phyloP scores from a whole-genome alignment of 2,888 invertebrate genomes.

The Ptilodon capucinus region DNA sequence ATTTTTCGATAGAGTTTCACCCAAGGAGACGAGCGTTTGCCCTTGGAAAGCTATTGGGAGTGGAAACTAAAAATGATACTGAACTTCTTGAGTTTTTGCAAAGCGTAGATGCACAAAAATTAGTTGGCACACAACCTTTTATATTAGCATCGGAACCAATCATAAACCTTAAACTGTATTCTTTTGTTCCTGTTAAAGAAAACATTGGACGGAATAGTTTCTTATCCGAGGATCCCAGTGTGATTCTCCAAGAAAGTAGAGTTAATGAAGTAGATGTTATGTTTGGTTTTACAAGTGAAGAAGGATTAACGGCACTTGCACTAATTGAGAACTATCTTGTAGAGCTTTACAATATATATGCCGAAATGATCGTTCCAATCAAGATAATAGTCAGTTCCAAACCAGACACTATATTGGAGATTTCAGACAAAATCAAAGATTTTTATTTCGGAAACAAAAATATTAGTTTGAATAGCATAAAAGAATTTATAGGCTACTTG shows the following conservation, averaged over 20 bases:
- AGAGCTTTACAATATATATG: conserved; percentile 27
- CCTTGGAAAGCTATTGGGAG: conserved; percentile 8
- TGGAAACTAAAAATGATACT: conserved; percentile 2
- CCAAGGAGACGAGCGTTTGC: conserved; percentile 9
- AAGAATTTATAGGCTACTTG: conserved; percentile 34
- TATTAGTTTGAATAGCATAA: conserved; percentile 26
- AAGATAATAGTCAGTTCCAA: conserved; percentile 31
- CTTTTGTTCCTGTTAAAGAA: conserved; percentile 37
- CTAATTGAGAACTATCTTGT: conserved; percentile 13
- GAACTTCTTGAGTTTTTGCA: conserved; percentile 9
- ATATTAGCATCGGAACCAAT: conserved; percentile 8
- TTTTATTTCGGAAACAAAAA: conserved; percentile 43
- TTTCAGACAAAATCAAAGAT: conserved; percentile 39
- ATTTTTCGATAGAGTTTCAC: conserved; percentile 28
- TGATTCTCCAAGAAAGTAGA: conserved; percentile 57
- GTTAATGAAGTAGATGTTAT: conserved; percentile 83
- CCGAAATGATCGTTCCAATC: conserved; percentile 41
- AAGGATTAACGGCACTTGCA: conserved; percentile 64
- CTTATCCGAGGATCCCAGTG: conserved; percentile 31
- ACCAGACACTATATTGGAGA: conserved; percentile 25
- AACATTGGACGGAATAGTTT: conserved; percentile 44
- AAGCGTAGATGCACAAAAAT: conserved; percentile 1
- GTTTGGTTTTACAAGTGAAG: conserved; percentile 86
- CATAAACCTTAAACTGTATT: conserved; percentile 5
- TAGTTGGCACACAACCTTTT: conserved; percentile 4